These are phyloP conservation scores for Aplochiton taeniatus DNA, from an alignment of 2,797 vertebrate species.

Conservation along the genomic window DNA sequence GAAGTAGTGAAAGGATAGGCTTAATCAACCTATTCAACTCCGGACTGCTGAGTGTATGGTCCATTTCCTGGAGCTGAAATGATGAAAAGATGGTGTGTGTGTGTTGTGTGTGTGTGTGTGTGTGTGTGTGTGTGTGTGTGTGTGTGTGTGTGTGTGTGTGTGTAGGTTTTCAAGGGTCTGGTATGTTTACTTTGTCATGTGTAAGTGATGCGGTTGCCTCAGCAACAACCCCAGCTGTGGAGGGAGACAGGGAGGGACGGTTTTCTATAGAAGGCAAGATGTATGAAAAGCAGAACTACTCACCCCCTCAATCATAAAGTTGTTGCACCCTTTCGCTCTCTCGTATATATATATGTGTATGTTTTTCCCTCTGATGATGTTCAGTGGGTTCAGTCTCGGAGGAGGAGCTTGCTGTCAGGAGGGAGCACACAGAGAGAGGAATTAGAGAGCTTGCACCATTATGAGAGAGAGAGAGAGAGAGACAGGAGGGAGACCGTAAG, in stretches of 20 bases:
- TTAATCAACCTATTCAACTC: too few species aligned
- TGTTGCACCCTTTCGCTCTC: constrained; percentile 42
- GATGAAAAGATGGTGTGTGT: too few species aligned
- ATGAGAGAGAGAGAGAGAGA: constrained; percentile 8
- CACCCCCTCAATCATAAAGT: constrained; percentile 36
- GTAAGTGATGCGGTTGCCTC: constrained; percentile 67
- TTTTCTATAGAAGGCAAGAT: constrained; percentile 55
- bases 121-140: not conserved
- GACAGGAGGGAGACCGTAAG: too few species aligned
- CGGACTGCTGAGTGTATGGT: too few species aligned
- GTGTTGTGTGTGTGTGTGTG: not conserved
- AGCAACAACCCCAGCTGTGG: constrained; percentile 66
- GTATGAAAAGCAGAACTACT: constrained; percentile 45
- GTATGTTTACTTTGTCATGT: constrained; percentile 31
- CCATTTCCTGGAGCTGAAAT: too few species aligned
- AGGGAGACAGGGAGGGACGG: constrained; percentile 31
- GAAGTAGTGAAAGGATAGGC: too few species aligned
- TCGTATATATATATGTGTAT: too few species aligned
- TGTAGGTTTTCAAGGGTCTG: constrained; percentile 3
- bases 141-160: not conserved
- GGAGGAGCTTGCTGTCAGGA: constrained; percentile 45
- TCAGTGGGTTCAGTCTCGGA: constrained; percentile 20
- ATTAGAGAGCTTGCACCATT: not conserved
- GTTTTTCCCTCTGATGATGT: not conserved
- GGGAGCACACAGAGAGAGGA: not conserved